Evolutionary conservation across 2,113 vertebrate genomes (phyloP).

Genomic region (Hiodon alosoides): DNA sequence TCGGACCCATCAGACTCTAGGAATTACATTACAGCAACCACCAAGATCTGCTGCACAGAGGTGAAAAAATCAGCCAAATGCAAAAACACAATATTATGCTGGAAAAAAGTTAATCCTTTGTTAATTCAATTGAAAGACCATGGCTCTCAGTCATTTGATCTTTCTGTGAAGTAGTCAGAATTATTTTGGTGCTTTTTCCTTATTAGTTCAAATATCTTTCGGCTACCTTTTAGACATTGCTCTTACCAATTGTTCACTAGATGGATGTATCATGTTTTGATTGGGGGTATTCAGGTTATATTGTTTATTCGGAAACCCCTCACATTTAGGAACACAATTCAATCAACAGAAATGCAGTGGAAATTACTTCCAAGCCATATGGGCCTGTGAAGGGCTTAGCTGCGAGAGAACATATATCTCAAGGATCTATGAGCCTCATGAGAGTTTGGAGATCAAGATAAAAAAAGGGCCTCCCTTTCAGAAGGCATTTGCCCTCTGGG

Average conservation of each 20-base stretch:
- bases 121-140: background rate
- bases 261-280: slow-evolving; percentile 48
- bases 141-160: background rate
- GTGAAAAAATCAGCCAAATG: background rate
- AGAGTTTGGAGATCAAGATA: slow-evolving; percentile 53
- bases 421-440: slow-evolving; percentile 54
- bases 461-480: slow-evolving; percentile 51
- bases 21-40: background rate
- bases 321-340: slow-evolving; percentile 41
- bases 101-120: background rate
- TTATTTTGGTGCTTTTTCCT: background rate
- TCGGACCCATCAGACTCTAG: background rate
- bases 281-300: slow-evolving; percentile 38
- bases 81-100: background rate
- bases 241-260: slow-evolving; percentile 34
- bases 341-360: slow-evolving; percentile 55
- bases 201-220: slow-evolving; percentile 18
- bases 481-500: slow-evolving; percentile 50
- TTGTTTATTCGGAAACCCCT: slow-evolving; percentile 47
- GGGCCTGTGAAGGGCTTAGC: slow-evolving; percentile 42
- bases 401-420: slow-evolving; percentile 47
- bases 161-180: background rate
- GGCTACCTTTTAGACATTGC: slow-evolving; percentile 17
- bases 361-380: slow-evolving; percentile 59
- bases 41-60: background rate